Evolutionary conservation across 1,140 invertebrate genomes (phyloP).

Genomic region (Aphidius gifuensis): DNA sequence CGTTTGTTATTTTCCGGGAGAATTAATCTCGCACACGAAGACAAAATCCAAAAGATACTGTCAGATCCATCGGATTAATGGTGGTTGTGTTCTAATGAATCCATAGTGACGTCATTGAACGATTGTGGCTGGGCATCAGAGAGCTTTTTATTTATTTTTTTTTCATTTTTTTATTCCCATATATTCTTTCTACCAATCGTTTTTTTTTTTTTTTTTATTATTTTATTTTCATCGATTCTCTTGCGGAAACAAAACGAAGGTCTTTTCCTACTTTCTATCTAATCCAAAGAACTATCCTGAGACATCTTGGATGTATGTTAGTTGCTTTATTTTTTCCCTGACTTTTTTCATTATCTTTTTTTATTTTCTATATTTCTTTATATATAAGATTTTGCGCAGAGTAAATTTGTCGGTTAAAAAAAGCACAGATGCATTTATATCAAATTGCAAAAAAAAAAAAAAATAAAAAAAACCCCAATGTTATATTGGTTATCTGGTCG

Average conservation of each 20-base stretch:
- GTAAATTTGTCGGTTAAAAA: constrained; percentile 36
- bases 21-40: constrained; percentile 26
- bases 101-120: constrained; percentile 25
- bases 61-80: constrained; percentile 33
- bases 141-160: background rate
- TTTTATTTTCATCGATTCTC: constrained; percentile 1
- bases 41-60: constrained; percentile 27
- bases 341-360: constrained; percentile 7
- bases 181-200: background rate
- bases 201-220: background rate
- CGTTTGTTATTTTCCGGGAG: constrained; percentile 30
- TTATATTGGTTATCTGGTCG: constrained; percentile 42
- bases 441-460: constrained; percentile 40
- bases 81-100: constrained; percentile 31
- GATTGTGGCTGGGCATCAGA: background rate
- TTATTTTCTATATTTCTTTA: background rate
- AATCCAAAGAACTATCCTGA: constrained; percentile 33
- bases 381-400: background rate
- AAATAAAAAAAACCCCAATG: constrained; percentile 6
- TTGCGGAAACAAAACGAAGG: constrained; percentile 16
- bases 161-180: constrained; percentile 18
- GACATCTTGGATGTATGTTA: no score
- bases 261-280: constrained; percentile 39
- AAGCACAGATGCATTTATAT: constrained; percentile 51
- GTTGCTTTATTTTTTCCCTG: constrained; percentile 8